Conservation (phyloP, 2,888 invertebrate species). For the Eristalinus aeneus region DNA sequence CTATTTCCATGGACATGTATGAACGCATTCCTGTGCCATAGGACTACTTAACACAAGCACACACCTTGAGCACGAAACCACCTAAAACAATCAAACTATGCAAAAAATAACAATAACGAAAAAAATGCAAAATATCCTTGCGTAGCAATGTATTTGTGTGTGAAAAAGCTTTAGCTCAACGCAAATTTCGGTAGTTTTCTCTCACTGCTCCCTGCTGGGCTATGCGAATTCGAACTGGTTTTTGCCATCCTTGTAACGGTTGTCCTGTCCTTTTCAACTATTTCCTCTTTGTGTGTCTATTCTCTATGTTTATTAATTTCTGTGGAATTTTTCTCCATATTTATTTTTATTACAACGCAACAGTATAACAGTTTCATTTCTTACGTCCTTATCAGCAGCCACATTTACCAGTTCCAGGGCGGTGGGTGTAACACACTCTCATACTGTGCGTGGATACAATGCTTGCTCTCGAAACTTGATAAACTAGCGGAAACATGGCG, state of each 20-base stretch:
- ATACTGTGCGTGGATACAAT: not conserved
- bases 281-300: slow-evolving; percentile 10
- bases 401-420: slow-evolving; percentile 10
- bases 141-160: slow-evolving; percentile 27
- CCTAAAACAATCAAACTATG: slow-evolving; percentile 2
- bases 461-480: slow-evolving; percentile 18
- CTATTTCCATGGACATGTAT: not conserved
- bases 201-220: not conserved
- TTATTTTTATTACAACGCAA: slow-evolving; percentile 6
- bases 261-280: not conserved
- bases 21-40: not conserved
- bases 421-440: not conserved
- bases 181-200: slow-evolving; percentile 30
- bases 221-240: slow-evolving; percentile 3
- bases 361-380: slow-evolving; percentile 61
- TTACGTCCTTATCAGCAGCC: slow-evolving; percentile 39
- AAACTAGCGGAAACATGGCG: slow-evolving; percentile 25
- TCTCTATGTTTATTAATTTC: slow-evolving; percentile 23
- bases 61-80: slow-evolving; percentile 16
- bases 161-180: slow-evolving; percentile 44
- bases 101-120: not conserved
- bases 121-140: slow-evolving; percentile 21
- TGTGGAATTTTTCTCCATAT: slow-evolving; percentile 18
- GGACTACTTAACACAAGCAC: slow-evolving; percentile 18
- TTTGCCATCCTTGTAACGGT: slow-evolving; percentile 15